Evolutionary conservation across 1,140 invertebrate species (phyloP).

Genomic region (Palaemon carinicauda): DNA sequence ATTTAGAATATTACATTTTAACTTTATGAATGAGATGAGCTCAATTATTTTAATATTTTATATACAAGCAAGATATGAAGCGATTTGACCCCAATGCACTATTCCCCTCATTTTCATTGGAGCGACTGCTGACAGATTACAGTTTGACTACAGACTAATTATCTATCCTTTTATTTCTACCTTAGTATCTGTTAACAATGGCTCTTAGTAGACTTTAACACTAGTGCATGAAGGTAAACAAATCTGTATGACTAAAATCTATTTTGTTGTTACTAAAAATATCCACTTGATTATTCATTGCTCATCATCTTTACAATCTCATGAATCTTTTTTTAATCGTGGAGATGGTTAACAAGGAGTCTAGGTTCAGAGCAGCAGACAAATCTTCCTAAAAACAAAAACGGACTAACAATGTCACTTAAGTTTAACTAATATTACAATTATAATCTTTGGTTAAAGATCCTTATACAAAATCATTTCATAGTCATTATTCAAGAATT

Average conservation of each 20-base stretch:
- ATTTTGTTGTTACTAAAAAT: neutral
- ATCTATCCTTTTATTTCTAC: slow-evolving; percentile 2
- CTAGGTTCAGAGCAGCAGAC: too few species aligned
- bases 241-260: slow-evolving; percentile 24
- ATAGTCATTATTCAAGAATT: too few species aligned
- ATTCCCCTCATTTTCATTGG: slow-evolving; percentile 49
- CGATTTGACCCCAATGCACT: slow-evolving; percentile 52
- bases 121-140: slow-evolving; percentile 54
- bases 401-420: too few species aligned
- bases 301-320: neutral
- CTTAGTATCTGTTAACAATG: slow-evolving; percentile 50
- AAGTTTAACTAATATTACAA: too few species aligned
- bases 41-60: neutral
- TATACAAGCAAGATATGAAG: slow-evolving; percentile 30
- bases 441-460: too few species aligned
- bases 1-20: neutral
- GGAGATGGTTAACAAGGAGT: neutral
- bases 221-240: slow-evolving; percentile 55
- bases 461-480: too few species aligned
- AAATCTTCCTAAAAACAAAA: too few species aligned
- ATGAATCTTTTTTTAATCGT: neutral
- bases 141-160: neutral
- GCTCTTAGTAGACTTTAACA: slow-evolving; percentile 49
- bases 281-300: neutral
- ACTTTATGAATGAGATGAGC: neutral